A percentile compares a stretch with the other conserved stretches of the same genome.
phyloP scores from a whole-genome alignment of 2,888 invertebrate species.

The Stomorhina lunata region DNA sequence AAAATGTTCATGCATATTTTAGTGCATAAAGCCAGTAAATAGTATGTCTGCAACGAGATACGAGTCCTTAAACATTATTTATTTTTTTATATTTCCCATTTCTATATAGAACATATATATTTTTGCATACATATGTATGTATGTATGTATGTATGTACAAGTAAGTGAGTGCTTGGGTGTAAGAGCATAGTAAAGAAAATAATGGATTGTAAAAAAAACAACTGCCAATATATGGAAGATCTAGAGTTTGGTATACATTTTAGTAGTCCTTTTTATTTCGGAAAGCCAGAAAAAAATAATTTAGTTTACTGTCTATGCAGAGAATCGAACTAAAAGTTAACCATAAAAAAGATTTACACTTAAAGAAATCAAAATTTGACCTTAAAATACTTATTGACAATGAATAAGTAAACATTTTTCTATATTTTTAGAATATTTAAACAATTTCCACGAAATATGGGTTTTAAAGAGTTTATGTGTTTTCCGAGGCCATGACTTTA shows the following conservation, averaged over 20 bases:
- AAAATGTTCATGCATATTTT: conserved; percentile 60
- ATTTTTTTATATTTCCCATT: background rate
- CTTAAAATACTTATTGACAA: background rate
- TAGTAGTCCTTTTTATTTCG: conserved; percentile 9
- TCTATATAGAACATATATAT: too few relatives aligned
- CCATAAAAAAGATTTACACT: background rate
- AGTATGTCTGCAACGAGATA: conserved; percentile 56
- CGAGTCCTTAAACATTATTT: conserved; percentile 29
- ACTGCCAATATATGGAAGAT: conserved; percentile 28
- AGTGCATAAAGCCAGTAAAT: conserved; percentile 57
- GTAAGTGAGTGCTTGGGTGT: conserved; percentile 7
- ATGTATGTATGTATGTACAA: too few relatives aligned
- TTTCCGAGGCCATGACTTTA: too few relatives aligned
- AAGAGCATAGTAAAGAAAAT: background rate
- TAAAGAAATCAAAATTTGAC: background rate
- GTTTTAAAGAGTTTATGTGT: too few relatives aligned
- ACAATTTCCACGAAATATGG: too few relatives aligned
- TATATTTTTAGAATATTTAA: too few relatives aligned
- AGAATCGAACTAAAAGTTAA: background rate
- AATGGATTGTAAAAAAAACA: conserved; percentile 34
- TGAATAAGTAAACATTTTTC: too few relatives aligned
- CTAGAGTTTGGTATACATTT: background rate
- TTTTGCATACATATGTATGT: too few relatives aligned
- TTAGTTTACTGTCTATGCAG: background rate
- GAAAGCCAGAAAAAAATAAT: background rate